Evolutionary conservation across 2,113 vertebrate genomes (phyloP).

Genomic region (Corythaeola cristata): DNA sequence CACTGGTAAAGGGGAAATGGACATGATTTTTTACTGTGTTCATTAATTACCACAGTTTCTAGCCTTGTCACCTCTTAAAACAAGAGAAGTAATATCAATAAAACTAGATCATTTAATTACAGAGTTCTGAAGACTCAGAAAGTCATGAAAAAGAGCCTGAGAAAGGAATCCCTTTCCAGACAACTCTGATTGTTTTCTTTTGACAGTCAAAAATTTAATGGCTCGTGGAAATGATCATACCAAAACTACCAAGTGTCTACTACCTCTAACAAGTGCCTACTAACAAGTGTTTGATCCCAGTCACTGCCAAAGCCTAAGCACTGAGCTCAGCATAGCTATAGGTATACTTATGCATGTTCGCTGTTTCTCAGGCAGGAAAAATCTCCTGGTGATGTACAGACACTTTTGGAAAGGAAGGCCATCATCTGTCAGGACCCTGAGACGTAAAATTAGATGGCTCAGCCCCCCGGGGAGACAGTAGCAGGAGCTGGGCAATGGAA

Average conservation of each 20-base stretch:
- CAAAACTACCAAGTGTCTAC: background rate
- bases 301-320: background rate
- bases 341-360: background rate
- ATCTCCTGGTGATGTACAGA: background rate
- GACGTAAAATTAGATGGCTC: background rate
- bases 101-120: background rate
- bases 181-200: background rate
- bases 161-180: background rate
- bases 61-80: background rate
- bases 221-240: background rate
- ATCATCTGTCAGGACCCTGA: background rate
- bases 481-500: background rate
- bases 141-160: background rate
- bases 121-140: background rate
- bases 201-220: background rate
- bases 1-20: background rate
- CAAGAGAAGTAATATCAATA: background rate
- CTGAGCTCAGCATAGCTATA: background rate
- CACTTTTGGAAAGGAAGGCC: background rate
- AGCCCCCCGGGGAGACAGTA: background rate
- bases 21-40: background rate
- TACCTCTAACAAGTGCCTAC: background rate
- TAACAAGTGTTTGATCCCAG: background rate
- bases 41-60: background rate
- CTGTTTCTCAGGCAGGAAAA: background rate